Base-by-base conservation (phyloP, 2,888 invertebrate genomes). In the Ectemnius lituratus region DNA sequence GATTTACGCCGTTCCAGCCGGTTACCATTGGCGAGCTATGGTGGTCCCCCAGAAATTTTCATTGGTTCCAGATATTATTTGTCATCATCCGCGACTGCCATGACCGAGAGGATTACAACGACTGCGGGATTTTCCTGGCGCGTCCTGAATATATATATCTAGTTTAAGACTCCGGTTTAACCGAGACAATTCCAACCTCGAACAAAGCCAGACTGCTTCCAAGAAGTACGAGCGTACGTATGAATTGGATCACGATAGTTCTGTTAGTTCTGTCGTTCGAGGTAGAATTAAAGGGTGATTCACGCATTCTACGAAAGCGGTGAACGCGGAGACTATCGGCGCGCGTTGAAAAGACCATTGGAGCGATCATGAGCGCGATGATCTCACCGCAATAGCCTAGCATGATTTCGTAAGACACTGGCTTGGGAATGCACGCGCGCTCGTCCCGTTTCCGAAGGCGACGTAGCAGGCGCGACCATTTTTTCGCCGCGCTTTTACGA, bases 41-140 rank as follows among this genome's bases (percentile, higher is more conserved):
- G 8, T 37, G 61, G 77, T 70, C 70, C 59, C 69, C 67, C 75
- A 77, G 79, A 84, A 87, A 86, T 86, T 52, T 86, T 82, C 73
- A 85, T 88, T 86, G 79, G 89, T 88, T 87, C 84, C 87, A 83
- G 87, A 87, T 88, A 88, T 89, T 88, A 89, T 88, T 89, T 81
- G 85, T 88, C 87, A 85, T 87, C 83, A 87, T 86, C 83, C 65
- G 73, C 72, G 84, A 81, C 85, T 84, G 80, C 78, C 88, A 86
- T 88, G 85, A 86, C 88, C 69, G 81, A 84, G 65, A 62, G 78
- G 75, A 81, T 85, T 84, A 80, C 64, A 76, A 75, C 72, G 72
- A 61, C 66, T 67, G 61, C 74, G 70, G 52, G 65, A 65, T 76
- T 60, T 62, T 62, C 65, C 77, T 70, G 74, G 80, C 70, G 67